Base-by-base conservation (phyloP, 2,888 invertebrate species). In the Cabera pusaria region DNA sequence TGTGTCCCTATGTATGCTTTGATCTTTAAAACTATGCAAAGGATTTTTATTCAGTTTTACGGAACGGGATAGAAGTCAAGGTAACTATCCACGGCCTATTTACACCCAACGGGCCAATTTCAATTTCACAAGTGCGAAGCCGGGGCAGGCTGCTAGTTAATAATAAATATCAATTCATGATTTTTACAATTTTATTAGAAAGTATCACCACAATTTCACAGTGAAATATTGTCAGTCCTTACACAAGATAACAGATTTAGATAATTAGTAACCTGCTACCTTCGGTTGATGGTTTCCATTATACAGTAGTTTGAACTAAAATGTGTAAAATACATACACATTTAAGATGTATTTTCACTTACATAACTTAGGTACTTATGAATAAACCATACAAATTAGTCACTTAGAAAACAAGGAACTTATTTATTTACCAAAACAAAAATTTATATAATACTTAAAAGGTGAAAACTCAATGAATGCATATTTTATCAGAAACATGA, bases 201-300 rank as follows among this genome's bases (percentile, higher is more conserved):
- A 75, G 73, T 79, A 78, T 84, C 78, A 80, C 75, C 78, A 78
- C 72, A 80, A 76, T 73, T 81, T 78, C 64, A 65, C 53, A 75
- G 65, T 71, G 75, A 73, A 73, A 74, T 77, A 80, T 81, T 78
- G 73, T 82, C 79, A 75, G 76, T 78, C 71, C 64, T 66, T 59
- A 56, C 34, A 71, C 49, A 49, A 56, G 40, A 49, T 40, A 46
- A 44, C 33, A 45, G 21, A 44, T 33, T 34, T 14, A 40, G 26
- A 44, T 26, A 19, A 24, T 23, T 40, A 24, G 21, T 24, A 22
- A 8, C 24, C 2, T 20, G n/a, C 9, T 21, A 10, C 21, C 20
- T 10, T 21, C 9, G 6, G 22, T 35, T 5, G 17, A 10, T 33
- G 18, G 14, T 14, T 14, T n/a, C n/a, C n/a, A 4, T 14, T 14